These are phyloP conservation scores for Agraylea sexmaculata DNA, from an alignment of 1,140 invertebrate genomes.

Conservation along the genomic window DNA sequence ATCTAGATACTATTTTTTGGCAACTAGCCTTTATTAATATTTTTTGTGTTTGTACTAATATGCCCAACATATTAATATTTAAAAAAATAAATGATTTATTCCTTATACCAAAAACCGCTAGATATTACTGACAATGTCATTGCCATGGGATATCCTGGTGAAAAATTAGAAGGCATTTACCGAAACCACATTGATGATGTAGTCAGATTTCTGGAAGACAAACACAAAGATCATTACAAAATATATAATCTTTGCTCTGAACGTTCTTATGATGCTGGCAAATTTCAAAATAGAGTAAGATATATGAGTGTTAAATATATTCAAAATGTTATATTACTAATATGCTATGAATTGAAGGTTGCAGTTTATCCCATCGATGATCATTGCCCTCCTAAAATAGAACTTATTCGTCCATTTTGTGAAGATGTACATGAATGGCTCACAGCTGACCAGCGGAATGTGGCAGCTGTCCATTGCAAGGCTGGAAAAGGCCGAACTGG, in stretches of 20 bases:
- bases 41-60: no score
- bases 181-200: conserved; percentile 93
- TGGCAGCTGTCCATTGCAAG: conserved; percentile 94
- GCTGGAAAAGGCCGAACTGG: conserved; percentile 84
- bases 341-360: conserved; percentile 42
- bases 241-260: conserved; percentile 95
- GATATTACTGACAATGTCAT: conserved; percentile 88
- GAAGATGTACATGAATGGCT: conserved; percentile 85
- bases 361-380: conserved; percentile 87
- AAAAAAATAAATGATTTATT: no score
- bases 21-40: no score
- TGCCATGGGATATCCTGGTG: conserved; percentile 94
- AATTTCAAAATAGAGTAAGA: conserved; percentile 70
- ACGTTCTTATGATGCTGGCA: conserved; percentile 68
- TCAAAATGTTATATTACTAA: no score
- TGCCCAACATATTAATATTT: no score
- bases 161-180: conserved; percentile 85
- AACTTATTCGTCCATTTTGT: conserved; percentile 84
- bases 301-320: no score
- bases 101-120: no score
- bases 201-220: conserved; percentile 78
- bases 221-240: conserved; percentile 88
- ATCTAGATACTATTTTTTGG: no score
- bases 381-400: conserved; percentile 90
- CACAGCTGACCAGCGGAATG: conserved; percentile 60